phyloP scores from a whole-genome alignment of 2,888 invertebrate genomes.

The Agonopterix alstromeriana region DNA sequence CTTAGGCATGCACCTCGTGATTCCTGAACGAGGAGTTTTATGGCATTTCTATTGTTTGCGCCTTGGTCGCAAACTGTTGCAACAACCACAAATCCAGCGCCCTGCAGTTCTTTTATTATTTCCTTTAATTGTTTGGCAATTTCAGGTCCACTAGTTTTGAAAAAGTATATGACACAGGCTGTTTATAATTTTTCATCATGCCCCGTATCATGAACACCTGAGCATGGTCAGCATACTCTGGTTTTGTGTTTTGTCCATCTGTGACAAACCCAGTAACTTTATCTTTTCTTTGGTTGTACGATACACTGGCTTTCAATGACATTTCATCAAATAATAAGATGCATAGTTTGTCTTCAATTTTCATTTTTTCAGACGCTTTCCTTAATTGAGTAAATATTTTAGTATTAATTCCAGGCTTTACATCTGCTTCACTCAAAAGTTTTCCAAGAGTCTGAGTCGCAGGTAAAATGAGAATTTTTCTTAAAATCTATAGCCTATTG shows the following conservation, averaged over 20 bases:
- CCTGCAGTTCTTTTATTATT: slow-evolving; percentile 12
- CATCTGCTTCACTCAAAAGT: no score
- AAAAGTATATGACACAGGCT: slow-evolving; percentile 15
- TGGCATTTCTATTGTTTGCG: slow-evolving; percentile 15
- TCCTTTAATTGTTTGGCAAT: slow-evolving; percentile 17
- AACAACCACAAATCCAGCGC: slow-evolving; percentile 18
- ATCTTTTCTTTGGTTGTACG: no score
- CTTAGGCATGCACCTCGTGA: no score
- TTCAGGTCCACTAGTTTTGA: slow-evolving; percentile 19
- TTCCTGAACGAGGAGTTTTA: slow-evolving; percentile 10
- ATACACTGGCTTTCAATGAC: no score
- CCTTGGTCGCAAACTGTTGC: slow-evolving; percentile 23
- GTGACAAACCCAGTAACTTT: slow-evolving; percentile 15
- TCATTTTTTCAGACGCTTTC: no score
- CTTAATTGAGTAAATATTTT: no score
- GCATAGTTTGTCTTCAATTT: no score
- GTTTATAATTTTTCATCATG: slow-evolving; percentile 1
- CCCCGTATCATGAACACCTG: slow-evolving; percentile 21
- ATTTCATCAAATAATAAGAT: no score
- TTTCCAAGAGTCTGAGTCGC: no score
- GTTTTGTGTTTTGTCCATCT: slow-evolving; percentile 9
- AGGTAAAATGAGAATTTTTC: no score
- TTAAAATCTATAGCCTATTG: no score
- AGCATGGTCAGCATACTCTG: slow-evolving; percentile 20
- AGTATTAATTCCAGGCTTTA: no score